phyloP scores from a whole-genome alignment of 2,797 vertebrate genomes.

The Chrosomus eos region DNA sequence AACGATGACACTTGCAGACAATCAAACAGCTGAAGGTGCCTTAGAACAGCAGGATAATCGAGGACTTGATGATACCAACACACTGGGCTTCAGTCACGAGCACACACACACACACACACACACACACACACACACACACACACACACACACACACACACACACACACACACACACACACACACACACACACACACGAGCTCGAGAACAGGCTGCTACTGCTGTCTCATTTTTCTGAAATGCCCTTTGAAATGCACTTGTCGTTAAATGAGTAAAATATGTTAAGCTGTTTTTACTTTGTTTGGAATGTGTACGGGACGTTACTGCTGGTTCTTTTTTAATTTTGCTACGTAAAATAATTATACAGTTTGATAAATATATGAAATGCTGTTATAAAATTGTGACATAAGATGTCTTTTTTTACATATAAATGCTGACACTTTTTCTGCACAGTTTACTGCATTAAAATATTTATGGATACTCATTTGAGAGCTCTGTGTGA shows the following conservation, averaged over 20 bases:
- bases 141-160: constrained; percentile 7
- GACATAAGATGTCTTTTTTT: constrained; percentile 55
- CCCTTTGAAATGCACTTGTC: constrained; percentile 58
- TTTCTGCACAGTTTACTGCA: constrained; percentile 51
- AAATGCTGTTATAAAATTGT: constrained; percentile 53
- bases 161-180: constrained; percentile 7
- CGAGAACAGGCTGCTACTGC: constrained; percentile 20
- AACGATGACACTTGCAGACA: constrained; percentile 52
- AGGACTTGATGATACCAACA: background rate
- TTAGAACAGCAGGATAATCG: constrained; percentile 51
- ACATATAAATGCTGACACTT: constrained; percentile 47
- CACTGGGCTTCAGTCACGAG: constrained; percentile 13
- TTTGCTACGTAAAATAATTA: constrained; percentile 35
- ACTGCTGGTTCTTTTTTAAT: constrained; percentile 31
- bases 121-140: constrained; percentile 8
- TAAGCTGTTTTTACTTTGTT: constrained; percentile 42
- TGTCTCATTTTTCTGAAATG: constrained; percentile 42
- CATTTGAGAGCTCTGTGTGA: background rate
- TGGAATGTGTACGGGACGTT: constrained; percentile 40
- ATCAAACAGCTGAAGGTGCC: constrained; percentile 59
- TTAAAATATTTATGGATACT: constrained; percentile 53
- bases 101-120: constrained; percentile 10
- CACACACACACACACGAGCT: constrained; percentile 4
- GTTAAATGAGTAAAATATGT: constrained; percentile 30
- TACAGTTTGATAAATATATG: constrained; percentile 45